Percentiles rank a stretch among this genome's conserved stretches.
phyloP scores from a whole-genome alignment of 2,797 vertebrate species.

The Geotrypetes seraphini region DNA sequence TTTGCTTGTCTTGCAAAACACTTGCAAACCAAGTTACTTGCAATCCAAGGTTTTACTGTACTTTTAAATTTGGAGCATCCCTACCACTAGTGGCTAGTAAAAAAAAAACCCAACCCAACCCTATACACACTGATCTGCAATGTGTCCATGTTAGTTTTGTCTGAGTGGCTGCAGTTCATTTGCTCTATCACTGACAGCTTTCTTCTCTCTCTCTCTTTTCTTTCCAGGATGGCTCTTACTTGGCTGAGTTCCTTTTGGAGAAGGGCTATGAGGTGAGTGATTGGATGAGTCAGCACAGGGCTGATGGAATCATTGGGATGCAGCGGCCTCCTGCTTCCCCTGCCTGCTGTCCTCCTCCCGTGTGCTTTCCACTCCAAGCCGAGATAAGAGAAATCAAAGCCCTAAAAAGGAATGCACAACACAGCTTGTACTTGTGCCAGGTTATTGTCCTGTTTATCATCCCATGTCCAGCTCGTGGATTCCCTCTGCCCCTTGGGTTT shows the following conservation, averaged over 20 bases:
- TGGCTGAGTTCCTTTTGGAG: conserved; percentile 91
- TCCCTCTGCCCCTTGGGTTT: conserved; percentile 43
- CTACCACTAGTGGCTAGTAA: not conserved
- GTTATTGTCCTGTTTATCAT: conserved; percentile 64
- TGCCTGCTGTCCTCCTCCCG: conserved; percentile 39
- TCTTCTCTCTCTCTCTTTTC: conserved; percentile 33
- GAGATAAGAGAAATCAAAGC: conserved; percentile 78
- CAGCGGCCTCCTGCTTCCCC: conserved; percentile 44
- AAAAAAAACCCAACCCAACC: not conserved
- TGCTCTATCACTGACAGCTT: conserved; percentile 27
- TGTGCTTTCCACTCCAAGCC: conserved; percentile 73
- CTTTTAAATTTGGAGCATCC: too few relatives aligned
- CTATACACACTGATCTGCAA: not conserved
- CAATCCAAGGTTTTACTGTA: too few relatives aligned
- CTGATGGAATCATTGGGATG: conserved; percentile 28
- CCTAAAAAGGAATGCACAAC: conserved; percentile 42
- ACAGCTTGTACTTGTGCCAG: conserved; percentile 47
- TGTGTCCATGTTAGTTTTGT: not conserved
- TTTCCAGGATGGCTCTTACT: conserved; percentile 94
- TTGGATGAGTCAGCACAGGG: conserved; percentile 27
- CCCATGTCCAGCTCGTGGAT: conserved; percentile 35
- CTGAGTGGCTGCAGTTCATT: not conserved
- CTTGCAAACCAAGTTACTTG: too few relatives aligned
- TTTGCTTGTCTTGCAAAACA: too few relatives aligned
- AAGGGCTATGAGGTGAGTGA: conserved; percentile 94